phyloP scores from a whole-genome alignment of 2,797 vertebrate genomes.

The Otus scops region DNA sequence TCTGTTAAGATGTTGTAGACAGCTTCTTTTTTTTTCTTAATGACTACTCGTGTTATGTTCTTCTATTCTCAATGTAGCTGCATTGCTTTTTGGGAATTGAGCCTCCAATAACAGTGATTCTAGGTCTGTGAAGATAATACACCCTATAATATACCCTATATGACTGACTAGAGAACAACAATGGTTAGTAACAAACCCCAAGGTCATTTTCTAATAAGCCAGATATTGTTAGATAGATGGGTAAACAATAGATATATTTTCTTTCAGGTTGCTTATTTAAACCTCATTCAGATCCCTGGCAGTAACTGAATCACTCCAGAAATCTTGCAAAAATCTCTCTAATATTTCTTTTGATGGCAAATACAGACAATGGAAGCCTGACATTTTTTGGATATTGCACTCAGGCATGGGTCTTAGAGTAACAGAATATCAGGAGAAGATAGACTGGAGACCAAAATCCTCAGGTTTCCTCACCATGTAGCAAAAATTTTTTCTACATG shows the following conservation, averaged over 20 bases:
- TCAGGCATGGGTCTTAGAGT: not conserved
- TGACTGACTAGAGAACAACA: not conserved
- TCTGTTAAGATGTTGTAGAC: not conserved
- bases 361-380: not conserved
- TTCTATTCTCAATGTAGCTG: not conserved
- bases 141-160: not conserved
- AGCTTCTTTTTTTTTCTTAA: not conserved
- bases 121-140: not conserved
- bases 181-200: not conserved
- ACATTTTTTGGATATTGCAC: not conserved
- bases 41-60: not conserved
- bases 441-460: not conserved
- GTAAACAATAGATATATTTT: not conserved
- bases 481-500: not conserved
- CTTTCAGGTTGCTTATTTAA: not conserved
- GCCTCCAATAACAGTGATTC: not conserved
- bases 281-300: not conserved
- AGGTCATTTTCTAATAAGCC: not conserved
- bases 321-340: not conserved
- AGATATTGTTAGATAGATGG: not conserved
- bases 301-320: not conserved
- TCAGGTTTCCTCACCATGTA: not conserved
- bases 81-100: not conserved
- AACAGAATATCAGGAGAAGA: not conserved
- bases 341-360: not conserved